A percentile compares a stretch with the other conserved stretches of the same genome.
These are phyloP conservation scores for Trachops cirrhosus DNA, from an alignment of 2,797 vertebrate genomes.

Conservation along the genomic window DNA sequence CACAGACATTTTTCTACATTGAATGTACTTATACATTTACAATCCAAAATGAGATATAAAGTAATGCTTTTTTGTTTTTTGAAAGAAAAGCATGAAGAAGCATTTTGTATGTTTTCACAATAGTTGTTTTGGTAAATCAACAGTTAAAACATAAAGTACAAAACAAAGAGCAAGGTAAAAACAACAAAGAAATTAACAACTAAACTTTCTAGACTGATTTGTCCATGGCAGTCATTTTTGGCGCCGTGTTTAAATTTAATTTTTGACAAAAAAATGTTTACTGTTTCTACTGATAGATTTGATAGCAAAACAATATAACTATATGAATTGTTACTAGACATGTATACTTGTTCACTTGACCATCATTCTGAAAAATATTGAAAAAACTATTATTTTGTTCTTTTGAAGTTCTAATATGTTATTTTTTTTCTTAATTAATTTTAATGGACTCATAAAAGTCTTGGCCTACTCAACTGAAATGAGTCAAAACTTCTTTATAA, in stretches of 20 bases:
- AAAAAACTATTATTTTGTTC: neutral
- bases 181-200: neutral
- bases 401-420: neutral
- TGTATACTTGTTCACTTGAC: neutral
- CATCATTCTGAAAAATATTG: neutral
- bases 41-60: neutral
- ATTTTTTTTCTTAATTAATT: neutral
- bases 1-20: neutral
- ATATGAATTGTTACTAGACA: neutral
- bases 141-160: neutral
- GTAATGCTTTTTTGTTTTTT: neutral
- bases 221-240: neutral
- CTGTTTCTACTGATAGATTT: neutral
- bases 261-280: neutral
- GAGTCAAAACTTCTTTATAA: neutral
- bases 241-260: neutral
- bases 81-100: neutral
- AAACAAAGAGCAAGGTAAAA: neutral
- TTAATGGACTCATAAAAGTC: neutral
- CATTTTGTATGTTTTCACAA: neutral
- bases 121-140: neutral
- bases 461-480: neutral
- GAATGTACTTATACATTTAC: neutral
- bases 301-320: neutral
- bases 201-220: neutral